phyloP scores from a whole-genome alignment of 2,888 invertebrate genomes.

The Amblyjoppa proteus region DNA sequence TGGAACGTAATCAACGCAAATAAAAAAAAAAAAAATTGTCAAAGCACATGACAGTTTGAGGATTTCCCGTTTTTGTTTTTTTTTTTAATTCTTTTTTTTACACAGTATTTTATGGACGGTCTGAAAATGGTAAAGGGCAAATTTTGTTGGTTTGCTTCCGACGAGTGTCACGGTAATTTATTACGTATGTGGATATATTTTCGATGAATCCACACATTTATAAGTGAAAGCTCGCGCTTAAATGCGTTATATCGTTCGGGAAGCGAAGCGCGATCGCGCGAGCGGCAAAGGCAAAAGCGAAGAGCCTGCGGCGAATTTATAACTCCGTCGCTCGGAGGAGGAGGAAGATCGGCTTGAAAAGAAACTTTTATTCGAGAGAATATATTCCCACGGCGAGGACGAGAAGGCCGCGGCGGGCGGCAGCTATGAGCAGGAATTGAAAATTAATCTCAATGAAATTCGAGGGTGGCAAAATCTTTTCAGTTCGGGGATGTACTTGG shows the following conservation, averaged over 20 bases:
- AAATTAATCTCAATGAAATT: slow-evolving; percentile 59
- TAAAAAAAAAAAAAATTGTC: background rate
- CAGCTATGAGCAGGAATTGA: slow-evolving; percentile 39
- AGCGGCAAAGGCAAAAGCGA: background rate
- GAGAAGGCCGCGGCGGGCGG: background rate
- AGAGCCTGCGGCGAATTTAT: slow-evolving; percentile 5
- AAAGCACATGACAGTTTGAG: background rate
- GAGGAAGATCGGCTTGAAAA: slow-evolving; percentile 27
- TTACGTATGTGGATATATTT: background rate
- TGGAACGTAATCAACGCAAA: slow-evolving; percentile 1
- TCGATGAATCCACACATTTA: background rate
- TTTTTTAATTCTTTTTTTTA: background rate
- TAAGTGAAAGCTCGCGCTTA: background rate
- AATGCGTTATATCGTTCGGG: slow-evolving; percentile 2
- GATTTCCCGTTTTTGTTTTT: background rate
- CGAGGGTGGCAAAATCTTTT: slow-evolving; percentile 21
- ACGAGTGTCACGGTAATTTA: too few relatives aligned
- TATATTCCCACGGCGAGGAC: slow-evolving; percentile 29
- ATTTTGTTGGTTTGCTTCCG: too few relatives aligned
- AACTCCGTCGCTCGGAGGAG: background rate
- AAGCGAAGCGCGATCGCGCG: background rate
- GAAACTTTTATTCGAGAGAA: slow-evolving; percentile 35
- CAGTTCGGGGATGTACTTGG: background rate
- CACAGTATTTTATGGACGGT: too few relatives aligned
- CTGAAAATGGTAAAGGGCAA: too few relatives aligned